Conservation (phyloP, 2,888 invertebrate species). For the Dynastes grantii region DNA sequence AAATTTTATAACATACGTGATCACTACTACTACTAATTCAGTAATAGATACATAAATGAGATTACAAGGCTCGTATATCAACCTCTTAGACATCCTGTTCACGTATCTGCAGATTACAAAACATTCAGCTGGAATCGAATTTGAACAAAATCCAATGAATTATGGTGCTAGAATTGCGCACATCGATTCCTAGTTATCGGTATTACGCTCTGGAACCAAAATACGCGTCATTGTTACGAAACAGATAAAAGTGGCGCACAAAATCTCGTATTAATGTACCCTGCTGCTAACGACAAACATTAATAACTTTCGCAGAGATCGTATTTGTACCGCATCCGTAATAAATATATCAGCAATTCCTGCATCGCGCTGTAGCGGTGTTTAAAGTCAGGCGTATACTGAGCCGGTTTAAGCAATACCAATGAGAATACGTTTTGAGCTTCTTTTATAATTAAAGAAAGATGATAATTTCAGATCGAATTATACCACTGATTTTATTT, state of each 20-base stretch:
- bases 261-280: neutral
- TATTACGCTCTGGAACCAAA: too few species aligned
- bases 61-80: too few species aligned
- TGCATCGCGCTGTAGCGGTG: neutral
- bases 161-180: neutral
- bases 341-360: conserved; percentile 43
- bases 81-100: too few species aligned
- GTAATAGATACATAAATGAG: neutral
- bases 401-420: too few species aligned
- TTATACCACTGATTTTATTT: too few species aligned
- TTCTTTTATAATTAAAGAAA: too few species aligned
- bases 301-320: conserved; percentile 35
- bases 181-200: neutral
- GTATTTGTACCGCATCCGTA: conserved; percentile 16
- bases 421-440: too few species aligned
- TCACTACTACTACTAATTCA: too few species aligned
- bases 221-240: neutral
- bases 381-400: too few species aligned
- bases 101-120: neutral
- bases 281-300: conserved; percentile 47
- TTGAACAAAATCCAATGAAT: neutral
- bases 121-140: neutral
- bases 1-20: too few species aligned
- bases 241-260: neutral
- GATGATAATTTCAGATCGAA: too few species aligned